Conservation (phyloP, 2,888 invertebrate genomes). For the Pantelozetes paolii region DNA sequence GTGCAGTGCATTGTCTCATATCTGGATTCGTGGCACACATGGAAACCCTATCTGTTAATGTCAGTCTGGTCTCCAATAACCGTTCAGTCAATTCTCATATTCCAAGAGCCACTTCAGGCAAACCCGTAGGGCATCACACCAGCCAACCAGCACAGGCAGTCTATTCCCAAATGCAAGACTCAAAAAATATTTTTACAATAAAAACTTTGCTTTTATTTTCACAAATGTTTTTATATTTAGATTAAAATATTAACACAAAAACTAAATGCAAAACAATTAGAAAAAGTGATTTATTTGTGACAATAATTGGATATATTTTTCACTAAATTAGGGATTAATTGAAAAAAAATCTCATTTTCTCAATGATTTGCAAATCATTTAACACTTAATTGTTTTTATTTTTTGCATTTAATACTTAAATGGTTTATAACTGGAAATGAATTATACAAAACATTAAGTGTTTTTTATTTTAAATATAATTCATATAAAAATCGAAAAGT, state of each 20-base stretch:
- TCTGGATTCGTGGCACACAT: conserved; percentile 12
- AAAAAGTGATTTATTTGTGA: neutral
- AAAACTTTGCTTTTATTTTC: neutral
- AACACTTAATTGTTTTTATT: conserved; percentile 21
- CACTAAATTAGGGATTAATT: conserved; percentile 2
- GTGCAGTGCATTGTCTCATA: conserved; percentile 23
- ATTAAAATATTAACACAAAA: neutral
- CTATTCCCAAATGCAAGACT: neutral
- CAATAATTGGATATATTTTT: neutral
- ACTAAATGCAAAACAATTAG: neutral
- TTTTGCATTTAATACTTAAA: conserved; percentile 4
- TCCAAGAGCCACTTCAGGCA: conserved; percentile 28
- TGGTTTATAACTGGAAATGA: neutral
- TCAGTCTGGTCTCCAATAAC: conserved; percentile 32
- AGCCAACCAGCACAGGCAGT: neutral
- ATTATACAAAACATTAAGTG: neutral
- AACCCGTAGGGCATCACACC: conserved; percentile 27
- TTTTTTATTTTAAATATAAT: too few species aligned
- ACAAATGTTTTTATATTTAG: neutral
- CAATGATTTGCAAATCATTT: conserved; percentile 12
- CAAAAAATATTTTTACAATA: conserved; percentile 1
- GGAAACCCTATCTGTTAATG: conserved; percentile 37
- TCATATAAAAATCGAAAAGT: too few species aligned
- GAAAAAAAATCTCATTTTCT: conserved; percentile 10
- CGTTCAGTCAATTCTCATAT: conserved; percentile 29